Conservation (phyloP, 2,113 vertebrate species). For the Gorilla gorilla region DNA sequence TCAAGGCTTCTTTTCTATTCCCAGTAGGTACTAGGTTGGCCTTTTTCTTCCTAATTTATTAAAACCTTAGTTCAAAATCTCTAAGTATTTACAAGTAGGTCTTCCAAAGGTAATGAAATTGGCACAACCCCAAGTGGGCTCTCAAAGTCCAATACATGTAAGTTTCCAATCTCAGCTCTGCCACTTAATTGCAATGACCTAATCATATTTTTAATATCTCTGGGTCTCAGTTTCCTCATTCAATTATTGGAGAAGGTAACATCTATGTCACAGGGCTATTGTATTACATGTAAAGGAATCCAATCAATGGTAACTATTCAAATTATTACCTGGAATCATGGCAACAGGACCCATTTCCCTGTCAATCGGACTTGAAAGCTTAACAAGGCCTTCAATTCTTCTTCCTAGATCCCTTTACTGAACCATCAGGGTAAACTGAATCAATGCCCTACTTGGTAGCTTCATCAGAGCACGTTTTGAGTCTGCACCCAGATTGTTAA, state of each 20-base stretch:
- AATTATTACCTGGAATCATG: background rate
- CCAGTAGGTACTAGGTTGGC: background rate
- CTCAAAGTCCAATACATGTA: background rate
- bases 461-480: background rate
- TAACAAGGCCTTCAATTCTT: background rate
- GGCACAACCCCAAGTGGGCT: background rate
- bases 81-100: background rate
- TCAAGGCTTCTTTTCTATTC: background rate
- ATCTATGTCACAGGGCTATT: background rate
- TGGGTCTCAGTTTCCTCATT: background rate
- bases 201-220: background rate
- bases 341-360: background rate
- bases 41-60: background rate
- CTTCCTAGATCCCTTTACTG: background rate
- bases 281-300: background rate
- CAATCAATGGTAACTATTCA: background rate
- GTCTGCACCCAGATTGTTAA: background rate
- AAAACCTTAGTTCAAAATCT: slow-evolving; percentile 1
- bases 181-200: background rate
- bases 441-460: background rate
- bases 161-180: background rate
- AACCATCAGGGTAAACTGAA: background rate
- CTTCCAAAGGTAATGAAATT: background rate
- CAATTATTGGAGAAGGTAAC: background rate
- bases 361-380: background rate